Percentiles rank a stretch among this genome's conserved stretches.
phyloP scores from a whole-genome alignment of 2,113 vertebrate genomes.

The Hippocampus barbouri region DNA sequence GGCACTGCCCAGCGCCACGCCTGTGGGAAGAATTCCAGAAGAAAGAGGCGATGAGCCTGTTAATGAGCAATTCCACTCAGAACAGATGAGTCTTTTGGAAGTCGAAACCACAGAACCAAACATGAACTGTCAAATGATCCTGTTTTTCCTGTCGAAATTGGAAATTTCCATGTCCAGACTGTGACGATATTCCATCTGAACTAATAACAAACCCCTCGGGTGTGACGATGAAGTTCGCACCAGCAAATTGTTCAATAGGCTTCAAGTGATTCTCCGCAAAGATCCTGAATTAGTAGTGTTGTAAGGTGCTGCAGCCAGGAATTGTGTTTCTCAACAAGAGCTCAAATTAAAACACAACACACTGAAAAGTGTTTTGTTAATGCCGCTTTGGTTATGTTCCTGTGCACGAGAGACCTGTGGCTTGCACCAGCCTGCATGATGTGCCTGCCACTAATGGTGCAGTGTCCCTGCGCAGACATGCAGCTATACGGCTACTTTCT shows the following conservation, averaged over 20 bases:
- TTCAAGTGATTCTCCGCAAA: conserved; percentile 30
- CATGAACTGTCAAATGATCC: conserved; percentile 34
- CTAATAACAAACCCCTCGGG: conserved; percentile 23
- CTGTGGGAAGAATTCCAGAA: conserved; percentile 48
- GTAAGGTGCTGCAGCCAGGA: conserved; percentile 16
- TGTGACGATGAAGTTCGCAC: conserved; percentile 23
- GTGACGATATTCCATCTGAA: neutral
- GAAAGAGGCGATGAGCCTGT: conserved; percentile 23
- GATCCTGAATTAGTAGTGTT: conserved; percentile 32
- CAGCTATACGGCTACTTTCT: neutral
- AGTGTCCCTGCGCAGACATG: conserved; percentile 4
- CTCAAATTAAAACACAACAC: conserved; percentile 35
- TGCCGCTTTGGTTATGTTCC: conserved; percentile 20
- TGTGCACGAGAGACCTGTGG: neutral
- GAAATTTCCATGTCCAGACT: conserved; percentile 3
- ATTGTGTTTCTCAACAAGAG: conserved; percentile 34
- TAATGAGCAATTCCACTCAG: conserved; percentile 34
- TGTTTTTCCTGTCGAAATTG: conserved; percentile 30
- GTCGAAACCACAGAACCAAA: conserved; percentile 13
- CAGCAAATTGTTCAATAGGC: conserved; percentile 13
- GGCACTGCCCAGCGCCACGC: conserved; percentile 38
- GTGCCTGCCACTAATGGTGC: neutral
- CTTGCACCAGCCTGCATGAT: conserved; percentile 6
- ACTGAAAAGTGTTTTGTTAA: conserved; percentile 37
- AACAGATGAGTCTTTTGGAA: conserved; percentile 30